Evolutionary conservation across 1,140 invertebrate genomes (phyloP), one percentile per base, ranked within the genome.

Genomic region (Anadara kagoshimensis): DNA sequence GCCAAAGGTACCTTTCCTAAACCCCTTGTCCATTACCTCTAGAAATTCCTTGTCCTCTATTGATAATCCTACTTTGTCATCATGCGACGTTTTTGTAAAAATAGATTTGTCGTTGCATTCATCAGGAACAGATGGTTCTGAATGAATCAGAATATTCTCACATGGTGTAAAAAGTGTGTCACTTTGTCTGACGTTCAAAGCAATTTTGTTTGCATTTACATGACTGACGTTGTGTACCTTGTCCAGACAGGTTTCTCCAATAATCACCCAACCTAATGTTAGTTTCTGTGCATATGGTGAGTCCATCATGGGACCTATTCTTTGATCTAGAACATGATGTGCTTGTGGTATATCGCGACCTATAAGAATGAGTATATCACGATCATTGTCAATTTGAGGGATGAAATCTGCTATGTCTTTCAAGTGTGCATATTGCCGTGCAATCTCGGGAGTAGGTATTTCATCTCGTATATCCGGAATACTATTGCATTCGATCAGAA

Each of bases 261-360:
- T 56, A 41, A 76, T 58, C 0, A 76, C 70, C 69, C 69, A 76
- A 18, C 69, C 69, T 10, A 76, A 41, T 4, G 36, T 29, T 22
- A 69, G 18, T 5, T 20, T 14, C 43, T 76, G 75, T 5, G 69
- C 75, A 69, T 56, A 72, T 26, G 64, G 75, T 5, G 51, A 5
- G 49, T 45, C 45, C 18, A 20, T 16, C 8, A 20, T n/a, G 1
- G 51, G 41, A 24, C 58, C 64, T 16, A 65, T 26, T 5, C 57
- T n/a, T 16, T 69, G 69, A 0, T 73, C 61, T 22, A 64, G 10
- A 14, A 72, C 47, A 41, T 76, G 75, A 24, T 76, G 69, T n/a
- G 47, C 69, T 12, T 49, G 58, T 7, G 53, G 57, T 47, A 69
- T 5, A 22, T 76, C 75, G 8, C 75, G 45, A n/a, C 75, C 75